phyloP scores from a whole-genome alignment of 2,888 invertebrate species.

The Allygus modestus region DNA sequence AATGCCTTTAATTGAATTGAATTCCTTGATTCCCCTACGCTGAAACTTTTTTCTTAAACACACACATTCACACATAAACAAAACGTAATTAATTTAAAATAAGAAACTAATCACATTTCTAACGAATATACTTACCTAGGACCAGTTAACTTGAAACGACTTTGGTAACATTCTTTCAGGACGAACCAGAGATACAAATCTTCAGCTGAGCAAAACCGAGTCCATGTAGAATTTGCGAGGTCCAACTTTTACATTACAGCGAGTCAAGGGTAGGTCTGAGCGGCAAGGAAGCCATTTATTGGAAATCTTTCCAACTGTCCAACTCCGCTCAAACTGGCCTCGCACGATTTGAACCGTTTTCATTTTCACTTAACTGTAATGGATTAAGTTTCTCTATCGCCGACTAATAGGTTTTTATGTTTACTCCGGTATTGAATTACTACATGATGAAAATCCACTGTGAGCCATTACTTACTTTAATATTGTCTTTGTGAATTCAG shows the following conservation, averaged over 20 bases:
- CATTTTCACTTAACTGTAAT: conserved; percentile 50
- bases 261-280: conserved; percentile 15
- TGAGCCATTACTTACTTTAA: neutral
- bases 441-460: too few species aligned
- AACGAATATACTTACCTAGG: too few species aligned
- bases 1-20: too few species aligned
- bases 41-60: too few species aligned
- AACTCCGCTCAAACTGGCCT: conserved; percentile 22
- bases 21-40: too few species aligned
- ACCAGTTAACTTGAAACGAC: too few species aligned
- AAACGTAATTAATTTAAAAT: too few species aligned
- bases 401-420: neutral
- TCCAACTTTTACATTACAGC: conserved; percentile 48
- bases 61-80: too few species aligned
- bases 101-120: too few species aligned
- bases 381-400: conserved; percentile 9
- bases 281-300: conserved; percentile 48
- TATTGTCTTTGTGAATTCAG: neutral
- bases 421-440: neutral
- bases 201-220: neutral
- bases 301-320: conserved; percentile 55
- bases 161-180: too few species aligned
- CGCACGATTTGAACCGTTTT: conserved; percentile 42
- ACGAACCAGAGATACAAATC: too few species aligned
- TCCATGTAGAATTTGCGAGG: conserved; percentile 21